phyloP scores from a whole-genome alignment of 53 echinoderm and acorn worm genomes.

The Crossaster papposus region DNA sequence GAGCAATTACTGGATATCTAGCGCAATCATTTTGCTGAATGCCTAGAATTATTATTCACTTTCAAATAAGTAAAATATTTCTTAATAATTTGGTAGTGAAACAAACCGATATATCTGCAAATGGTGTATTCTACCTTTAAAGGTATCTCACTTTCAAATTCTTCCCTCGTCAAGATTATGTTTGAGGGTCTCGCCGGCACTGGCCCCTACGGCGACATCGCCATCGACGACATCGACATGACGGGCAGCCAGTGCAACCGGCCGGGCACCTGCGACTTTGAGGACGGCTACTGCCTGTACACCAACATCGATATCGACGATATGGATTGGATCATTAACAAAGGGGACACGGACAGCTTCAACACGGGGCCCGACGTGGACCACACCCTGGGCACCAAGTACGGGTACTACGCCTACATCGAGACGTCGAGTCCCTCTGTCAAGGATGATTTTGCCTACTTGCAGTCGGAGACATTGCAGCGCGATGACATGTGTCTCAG shows the following conservation, averaged over 20 bases:
- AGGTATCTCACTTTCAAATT: neutral
- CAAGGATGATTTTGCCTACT: constrained; percentile 62
- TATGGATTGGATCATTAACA: constrained; percentile 85
- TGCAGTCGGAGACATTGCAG: constrained; percentile 74
- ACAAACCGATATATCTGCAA: too few species aligned
- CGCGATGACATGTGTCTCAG: constrained; percentile 72
- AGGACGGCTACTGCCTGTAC: constrained; percentile 80
- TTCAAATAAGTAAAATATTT: too few species aligned
- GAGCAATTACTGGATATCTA: too few species aligned
- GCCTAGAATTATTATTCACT: too few species aligned
- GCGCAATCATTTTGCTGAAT: too few species aligned
- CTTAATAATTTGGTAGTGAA: too few species aligned
- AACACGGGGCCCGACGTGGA: constrained; percentile 76
- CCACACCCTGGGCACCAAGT: constrained; percentile 79
- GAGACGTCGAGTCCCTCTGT: constrained; percentile 70
- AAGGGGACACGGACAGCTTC: constrained; percentile 58
- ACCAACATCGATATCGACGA: constrained; percentile 74
- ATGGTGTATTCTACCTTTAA: too few species aligned
- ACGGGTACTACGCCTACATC: constrained; percentile 79
- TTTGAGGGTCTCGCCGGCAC: constrained; percentile 73
- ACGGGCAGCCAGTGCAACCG: constrained; percentile 68
- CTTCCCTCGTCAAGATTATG: constrained; percentile 54
- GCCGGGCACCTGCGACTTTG: constrained; percentile 80
- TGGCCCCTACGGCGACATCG: constrained; percentile 71
- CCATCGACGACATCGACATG: constrained; percentile 89